phyloP scores from a whole-genome alignment of 2,888 invertebrate genomes.

The Seira musarum region DNA sequence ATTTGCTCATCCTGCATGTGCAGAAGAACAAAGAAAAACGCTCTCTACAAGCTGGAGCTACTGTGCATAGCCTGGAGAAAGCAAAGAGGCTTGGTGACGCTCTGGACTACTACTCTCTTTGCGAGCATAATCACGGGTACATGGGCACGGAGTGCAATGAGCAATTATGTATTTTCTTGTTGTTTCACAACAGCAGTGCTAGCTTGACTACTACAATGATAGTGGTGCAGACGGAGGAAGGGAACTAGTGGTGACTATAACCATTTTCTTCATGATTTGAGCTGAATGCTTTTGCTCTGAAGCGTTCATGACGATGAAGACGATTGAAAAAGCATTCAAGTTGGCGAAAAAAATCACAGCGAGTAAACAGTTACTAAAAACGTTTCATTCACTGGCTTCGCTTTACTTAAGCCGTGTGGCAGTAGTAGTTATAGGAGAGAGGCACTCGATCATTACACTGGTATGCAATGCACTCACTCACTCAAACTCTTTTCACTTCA shows the following conservation, averaged over 20 bases:
- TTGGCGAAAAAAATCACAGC: slow-evolving; percentile 13
- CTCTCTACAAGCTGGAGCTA: not conserved
- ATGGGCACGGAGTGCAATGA: not conserved
- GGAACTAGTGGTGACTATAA: slow-evolving; percentile 27
- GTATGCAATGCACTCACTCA: slow-evolving; percentile 39
- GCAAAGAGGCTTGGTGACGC: too few relatives aligned
- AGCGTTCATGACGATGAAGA: slow-evolving; percentile 1
- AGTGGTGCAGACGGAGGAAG: slow-evolving; percentile 23
- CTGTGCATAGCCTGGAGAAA: not conserved
- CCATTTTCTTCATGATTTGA: slow-evolving; percentile 14
- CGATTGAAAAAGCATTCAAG: slow-evolving; percentile 14
- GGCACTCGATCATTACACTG: slow-evolving; percentile 42
- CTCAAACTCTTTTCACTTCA: slow-evolving; percentile 24
- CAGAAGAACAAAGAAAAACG: not conserved
- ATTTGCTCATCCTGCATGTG: not conserved
- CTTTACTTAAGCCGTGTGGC: slow-evolving; percentile 10
- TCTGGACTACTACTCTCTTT: not conserved
- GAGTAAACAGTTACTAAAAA: slow-evolving; percentile 19
- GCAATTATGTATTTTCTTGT: slow-evolving; percentile 19
- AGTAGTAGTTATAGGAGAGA: not conserved
- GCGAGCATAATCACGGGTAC: slow-evolving; percentile 13
- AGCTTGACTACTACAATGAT: slow-evolving; percentile 15
- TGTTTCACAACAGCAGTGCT: too few relatives aligned
- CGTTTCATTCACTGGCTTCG: slow-evolving; percentile 14
- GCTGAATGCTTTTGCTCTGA: slow-evolving; percentile 5